Evolutionary conservation across 2,113 vertebrate genomes (phyloP), one percentile per base, ranked within the genome.

Genomic region (Platysteira castanea): DNA sequence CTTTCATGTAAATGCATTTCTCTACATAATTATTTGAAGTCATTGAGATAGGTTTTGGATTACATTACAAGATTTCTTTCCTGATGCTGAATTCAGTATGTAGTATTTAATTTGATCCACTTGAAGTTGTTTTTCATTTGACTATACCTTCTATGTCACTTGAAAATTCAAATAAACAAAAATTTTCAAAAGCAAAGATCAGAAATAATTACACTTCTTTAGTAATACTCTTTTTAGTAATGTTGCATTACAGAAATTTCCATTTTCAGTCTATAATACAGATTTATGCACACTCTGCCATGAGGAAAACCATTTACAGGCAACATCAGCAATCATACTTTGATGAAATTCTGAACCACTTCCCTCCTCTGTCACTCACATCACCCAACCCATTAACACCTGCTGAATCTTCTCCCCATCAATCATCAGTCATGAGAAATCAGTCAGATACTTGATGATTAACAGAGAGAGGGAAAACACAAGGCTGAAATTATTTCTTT

Each of bases 371-470:
- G 77, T 47, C 89, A 77, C 88, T 97, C 64, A 77, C 13, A 41
- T 93, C 93, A 93, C 91, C 91, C 73, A 79, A 76, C 65, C 80
- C 83, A 65, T 86, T 85, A 95, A 96, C 95, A 97, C 93, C 95
- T 96, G 97, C 73, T 71, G 93, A 96, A 97, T 68, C 57, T 85
- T 93, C 76, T 96, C 84, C 78, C 87, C 71, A 37, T 94, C 96
- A 96, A 17, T 93, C 96, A 94, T 97, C 96, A 96, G 84, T 96
- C 97, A 94, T 56, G 46, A 95, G 94, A 95, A 98, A 98, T 98
- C 97, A 98, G 96, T 79, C 92, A 97, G 92, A 73, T 93, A 97
- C 95, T 98, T 98, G 97, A 97, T 98, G 97, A 98, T 98, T 98
- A 98, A 92, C 57, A 1, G 31, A 97, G 96, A 95, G 81, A 37